Conservation (phyloP, 2,113 vertebrate genomes). For the Phrynosoma blainvillii region DNA sequence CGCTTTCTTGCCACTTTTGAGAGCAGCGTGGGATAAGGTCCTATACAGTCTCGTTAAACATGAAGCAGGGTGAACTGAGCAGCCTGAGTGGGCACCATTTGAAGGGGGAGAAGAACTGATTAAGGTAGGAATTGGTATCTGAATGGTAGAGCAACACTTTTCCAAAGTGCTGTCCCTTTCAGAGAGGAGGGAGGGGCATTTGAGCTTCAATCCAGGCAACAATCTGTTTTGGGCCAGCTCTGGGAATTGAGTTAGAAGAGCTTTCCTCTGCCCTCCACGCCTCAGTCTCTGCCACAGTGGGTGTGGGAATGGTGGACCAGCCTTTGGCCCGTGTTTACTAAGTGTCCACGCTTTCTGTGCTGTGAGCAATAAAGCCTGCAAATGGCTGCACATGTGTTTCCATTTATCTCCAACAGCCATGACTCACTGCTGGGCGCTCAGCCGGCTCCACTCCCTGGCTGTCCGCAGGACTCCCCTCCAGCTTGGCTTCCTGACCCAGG, state of each 20-base stretch:
- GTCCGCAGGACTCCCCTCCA: slow-evolving; percentile 29
- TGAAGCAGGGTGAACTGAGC: background rate
- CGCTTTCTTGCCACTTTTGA: too few species aligned
- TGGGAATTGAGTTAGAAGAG: background rate
- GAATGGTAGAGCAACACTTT: background rate
- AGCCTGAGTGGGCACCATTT: background rate
- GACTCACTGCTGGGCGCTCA: slow-evolving; percentile 61
- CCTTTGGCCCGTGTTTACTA: slow-evolving; percentile 29
- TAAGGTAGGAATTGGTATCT: background rate
- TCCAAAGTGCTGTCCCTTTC: background rate
- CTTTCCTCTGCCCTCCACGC: background rate
- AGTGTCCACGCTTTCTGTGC: slow-evolving; percentile 26
- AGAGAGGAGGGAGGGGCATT: background rate
- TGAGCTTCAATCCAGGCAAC: background rate
- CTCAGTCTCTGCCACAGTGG: background rate
- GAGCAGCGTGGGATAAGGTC: too few species aligned
- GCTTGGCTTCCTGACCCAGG: background rate
- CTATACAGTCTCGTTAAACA: too few species aligned
- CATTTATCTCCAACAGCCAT: slow-evolving; percentile 59
- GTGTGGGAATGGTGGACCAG: background rate
- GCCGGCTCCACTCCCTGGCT: background rate
- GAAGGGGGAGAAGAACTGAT: background rate
- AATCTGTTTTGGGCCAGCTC: background rate
- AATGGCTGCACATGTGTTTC: slow-evolving; percentile 68
- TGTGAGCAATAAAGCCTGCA: background rate